Evolutionary conservation across 2,797 vertebrate species (phyloP), one percentile per base, ranked within the genome.

Genomic region (Chaetophractus vellerosus): DNA sequence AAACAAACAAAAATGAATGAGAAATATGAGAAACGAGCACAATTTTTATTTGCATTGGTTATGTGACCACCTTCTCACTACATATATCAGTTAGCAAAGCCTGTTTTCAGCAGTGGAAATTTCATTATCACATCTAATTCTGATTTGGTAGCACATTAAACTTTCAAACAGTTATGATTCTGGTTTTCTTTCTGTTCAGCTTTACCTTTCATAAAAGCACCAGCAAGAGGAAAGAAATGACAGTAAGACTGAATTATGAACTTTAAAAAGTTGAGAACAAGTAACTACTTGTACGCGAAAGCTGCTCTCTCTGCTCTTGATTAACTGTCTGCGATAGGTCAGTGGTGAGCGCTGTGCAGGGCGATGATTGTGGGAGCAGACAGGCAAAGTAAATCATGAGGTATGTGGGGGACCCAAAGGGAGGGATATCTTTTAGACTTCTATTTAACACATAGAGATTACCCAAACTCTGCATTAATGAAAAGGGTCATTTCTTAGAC

Each of bases 71-170:
- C 96, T 98, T 98, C 98, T 98, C 98, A 98, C 98, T 98, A 97
- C 97, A 97, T 98, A 97, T 89, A 98, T 98, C 98, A 97, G 96
- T 97, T 98, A 98, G 94, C 96, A 92, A 96, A 97, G 95, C 95
- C 97, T 96, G 66, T 94, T 98, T 98, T 98, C 98, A 97, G 97
- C 97, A 97, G 96, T 97, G 97, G 97, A 98, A 98, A 98, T 98
- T 98, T 98, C 98, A 98, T 98, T 98, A 98, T 98, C 98, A 98
- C 98, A 98, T 99, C 98, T 98, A 98, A 98, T 98, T 98, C 97
- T 98, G 98, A 97, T 98, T 98, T 98, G 98, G 94, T 98, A 98
- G 96, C 97, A 98, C 95, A 98, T 98, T 98, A 98, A 98, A 98
- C 96, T 98, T 98, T 98, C 97, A 97, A 98, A 97, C 91, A 98